Base-by-base conservation (phyloP, 53 echinoderm and acorn worm species). In the Crossaster papposus region DNA sequence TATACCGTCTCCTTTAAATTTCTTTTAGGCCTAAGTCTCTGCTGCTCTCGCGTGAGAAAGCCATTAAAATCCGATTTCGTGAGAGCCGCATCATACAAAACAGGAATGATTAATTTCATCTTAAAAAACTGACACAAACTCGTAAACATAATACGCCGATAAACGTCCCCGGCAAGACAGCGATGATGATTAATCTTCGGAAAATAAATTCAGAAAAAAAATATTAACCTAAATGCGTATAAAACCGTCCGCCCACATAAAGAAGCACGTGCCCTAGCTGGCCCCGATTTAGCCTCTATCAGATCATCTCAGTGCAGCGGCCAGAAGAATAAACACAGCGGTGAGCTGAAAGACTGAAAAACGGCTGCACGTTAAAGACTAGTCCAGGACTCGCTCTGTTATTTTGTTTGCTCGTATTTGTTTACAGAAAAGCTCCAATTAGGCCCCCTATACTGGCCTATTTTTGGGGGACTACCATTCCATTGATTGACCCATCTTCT, bases 41-140 rank as follows among this genome's bases (percentile, higher is more conserved):
- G 50, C 44, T 14, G 30, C 36, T 36, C 34, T 14, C 33, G 58
- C 82, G 82, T 82, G 82, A 85, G 54, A 33, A 74, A 33, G 20
- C 72, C 54, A 53, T 72, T 54, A 50, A 73, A 72, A 85, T 73
- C 36, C 53, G 73, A 55, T 85, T 53, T 52, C 74, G 65, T 54
- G 33, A 65, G 37, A 85, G 72, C 30, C 32, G 29, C 85, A 31
- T 64, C 81, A 8, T 72, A 72, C 30, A 54, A 85, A 72, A 71
- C 85, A 85, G 50, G 85, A 73, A 85, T 85, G 85, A 85, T 85
- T 53, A 73, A 85, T 85, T 71, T 73, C 85, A 85, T 54, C 29
- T 44, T 44, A 7, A 1, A 30, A 85, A 72, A 85, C 44, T 50
- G 73, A 72, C 85, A 85, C 33, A 72, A 44, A 51, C 51, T 23